Conservation (phyloP, 2,888 invertebrate species). For the Chymomyza amoena region DNA sequence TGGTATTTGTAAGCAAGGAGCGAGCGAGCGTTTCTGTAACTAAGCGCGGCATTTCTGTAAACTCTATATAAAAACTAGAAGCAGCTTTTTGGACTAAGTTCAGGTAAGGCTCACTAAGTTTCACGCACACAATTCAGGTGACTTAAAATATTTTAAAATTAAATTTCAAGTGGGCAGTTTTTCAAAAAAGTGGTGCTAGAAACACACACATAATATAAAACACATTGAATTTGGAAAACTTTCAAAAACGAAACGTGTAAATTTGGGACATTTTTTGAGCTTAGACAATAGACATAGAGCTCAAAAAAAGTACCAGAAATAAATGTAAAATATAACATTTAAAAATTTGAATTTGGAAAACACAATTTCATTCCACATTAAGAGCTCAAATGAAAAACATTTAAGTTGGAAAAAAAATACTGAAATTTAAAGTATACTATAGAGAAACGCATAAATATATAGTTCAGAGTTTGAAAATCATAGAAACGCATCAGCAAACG, state of each 20-base stretch:
- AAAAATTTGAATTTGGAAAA: conserved; percentile 25
- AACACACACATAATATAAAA: conserved; percentile 1
- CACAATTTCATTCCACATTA: conserved; percentile 61
- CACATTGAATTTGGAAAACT: background rate
- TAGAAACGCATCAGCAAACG: conserved; percentile 59
- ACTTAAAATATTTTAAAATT: background rate
- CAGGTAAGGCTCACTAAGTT: background rate
- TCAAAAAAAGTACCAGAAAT: background rate
- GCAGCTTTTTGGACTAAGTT: background rate
- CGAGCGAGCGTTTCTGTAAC: conserved; percentile 1
- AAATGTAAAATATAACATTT: conserved; percentile 5
- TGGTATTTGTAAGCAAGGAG: background rate
- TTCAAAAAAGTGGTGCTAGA: background rate
- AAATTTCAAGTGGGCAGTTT: background rate
- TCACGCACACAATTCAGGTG: background rate
- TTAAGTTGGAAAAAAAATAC: background rate
- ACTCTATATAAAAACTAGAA: background rate
- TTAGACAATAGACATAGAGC: too few relatives aligned
- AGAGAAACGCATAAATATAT: background rate
- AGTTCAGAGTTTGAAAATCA: conserved; percentile 21
- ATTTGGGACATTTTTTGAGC: background rate
- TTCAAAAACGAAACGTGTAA: background rate
- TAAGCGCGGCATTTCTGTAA: background rate
- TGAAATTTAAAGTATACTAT: background rate
- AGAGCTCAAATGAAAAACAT: conserved; percentile 33